These are phyloP conservation scores for Germaria angustata DNA, from an alignment of 2,888 invertebrate species.

Conservation along the genomic window DNA sequence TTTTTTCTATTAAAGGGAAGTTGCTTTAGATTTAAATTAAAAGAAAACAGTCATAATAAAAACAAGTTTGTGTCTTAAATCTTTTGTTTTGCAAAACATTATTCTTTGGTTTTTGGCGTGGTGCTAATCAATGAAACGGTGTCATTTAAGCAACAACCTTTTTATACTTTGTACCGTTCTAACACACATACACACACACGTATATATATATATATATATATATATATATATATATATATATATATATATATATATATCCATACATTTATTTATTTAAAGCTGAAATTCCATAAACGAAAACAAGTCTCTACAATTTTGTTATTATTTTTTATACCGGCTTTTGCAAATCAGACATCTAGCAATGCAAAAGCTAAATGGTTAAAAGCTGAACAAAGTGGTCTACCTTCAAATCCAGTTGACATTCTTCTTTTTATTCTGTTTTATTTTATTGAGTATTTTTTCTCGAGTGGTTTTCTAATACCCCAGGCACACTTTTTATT, in stretches of 20 bases:
- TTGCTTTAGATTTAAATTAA: background rate
- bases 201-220: background rate
- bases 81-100: slow-evolving; percentile 41
- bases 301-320: slow-evolving; percentile 50
- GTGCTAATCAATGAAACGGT: slow-evolving; percentile 30
- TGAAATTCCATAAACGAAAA: slow-evolving; percentile 25
- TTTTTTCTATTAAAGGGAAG: background rate
- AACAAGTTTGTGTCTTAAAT: slow-evolving; percentile 50
- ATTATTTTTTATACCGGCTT: slow-evolving; percentile 48
- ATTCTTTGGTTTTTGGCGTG: background rate
- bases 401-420: slow-evolving; percentile 67
- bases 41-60: background rate
- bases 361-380: slow-evolving; percentile 24
- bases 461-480: slow-evolving; percentile 15
- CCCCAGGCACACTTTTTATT: slow-evolving; percentile 13
- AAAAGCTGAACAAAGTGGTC: slow-evolving; percentile 56
- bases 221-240: background rate
- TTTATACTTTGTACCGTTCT: slow-evolving; percentile 7
- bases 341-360: slow-evolving; percentile 9
- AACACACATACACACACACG: background rate
- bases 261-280: background rate
- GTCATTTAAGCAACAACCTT: slow-evolving; percentile 38
- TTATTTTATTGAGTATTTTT: background rate
- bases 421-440: slow-evolving; percentile 57
- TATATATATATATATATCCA: background rate